phyloP scores from a whole-genome alignment of 1,140 invertebrate species.

The Tetragonula clypearis region DNA sequence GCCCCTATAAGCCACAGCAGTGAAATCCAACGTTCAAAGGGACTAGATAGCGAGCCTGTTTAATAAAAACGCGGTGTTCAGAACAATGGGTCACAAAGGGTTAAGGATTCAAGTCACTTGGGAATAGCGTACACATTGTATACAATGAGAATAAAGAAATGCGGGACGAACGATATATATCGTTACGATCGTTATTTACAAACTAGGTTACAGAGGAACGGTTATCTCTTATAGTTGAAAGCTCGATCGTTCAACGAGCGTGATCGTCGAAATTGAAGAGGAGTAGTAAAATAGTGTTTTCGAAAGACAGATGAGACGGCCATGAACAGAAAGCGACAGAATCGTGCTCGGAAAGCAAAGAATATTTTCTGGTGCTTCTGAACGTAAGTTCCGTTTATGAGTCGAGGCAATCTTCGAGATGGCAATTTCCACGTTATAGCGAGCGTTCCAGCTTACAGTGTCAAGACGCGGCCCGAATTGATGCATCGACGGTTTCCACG shows the following conservation, averaged over 20 bases:
- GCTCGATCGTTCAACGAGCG: not conserved
- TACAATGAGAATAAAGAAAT: not conserved
- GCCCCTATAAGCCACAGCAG: too few species aligned
- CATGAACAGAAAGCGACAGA: not conserved
- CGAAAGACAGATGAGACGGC: not conserved
- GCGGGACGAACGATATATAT: not conserved
- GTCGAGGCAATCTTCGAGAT: slow-evolving; percentile 14
- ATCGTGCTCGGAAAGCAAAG: slow-evolving; percentile 34
- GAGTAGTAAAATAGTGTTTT: not conserved
- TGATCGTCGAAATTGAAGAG: not conserved
- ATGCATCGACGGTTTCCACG: not conserved
- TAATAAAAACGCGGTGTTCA: too few species aligned
- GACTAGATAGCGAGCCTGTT: too few species aligned
- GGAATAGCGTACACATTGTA: too few species aligned
- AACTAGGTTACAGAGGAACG: not conserved
- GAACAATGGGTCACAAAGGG: too few species aligned
- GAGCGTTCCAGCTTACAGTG: not conserved
- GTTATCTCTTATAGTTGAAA: not conserved
- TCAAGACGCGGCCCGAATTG: not conserved
- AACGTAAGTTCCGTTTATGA: not conserved
- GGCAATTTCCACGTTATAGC: not conserved
- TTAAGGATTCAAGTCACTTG: too few species aligned
- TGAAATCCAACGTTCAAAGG: too few species aligned
- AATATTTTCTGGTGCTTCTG: not conserved
- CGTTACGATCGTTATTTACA: not conserved